Base-by-base conservation (phyloP, 2,113 vertebrate genomes). In the Saguinus midas region DNA sequence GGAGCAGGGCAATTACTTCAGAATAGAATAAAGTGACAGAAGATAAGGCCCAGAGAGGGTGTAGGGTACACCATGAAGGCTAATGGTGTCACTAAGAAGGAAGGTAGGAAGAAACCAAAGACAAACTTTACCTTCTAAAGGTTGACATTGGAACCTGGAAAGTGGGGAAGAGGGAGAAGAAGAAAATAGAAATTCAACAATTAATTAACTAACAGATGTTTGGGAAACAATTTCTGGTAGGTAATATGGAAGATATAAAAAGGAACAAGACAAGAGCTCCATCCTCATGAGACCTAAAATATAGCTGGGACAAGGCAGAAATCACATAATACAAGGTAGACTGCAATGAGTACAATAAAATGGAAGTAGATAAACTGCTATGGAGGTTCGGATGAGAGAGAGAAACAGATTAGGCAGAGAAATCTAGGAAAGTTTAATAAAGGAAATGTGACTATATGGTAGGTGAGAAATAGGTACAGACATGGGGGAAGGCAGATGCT, bases 161-260 rank as follows among this genome's bases (percentile, higher is more conserved):
- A 66, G 37, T 73, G 3, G 64, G 27, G 17, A 45, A 82, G 10
- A 72, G 40, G 29, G 43, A n/a, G 20, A 70, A 37, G 37, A 79
- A 35, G 18, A 92, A 96, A 96, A 40, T 6, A 89, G 18, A 95
- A 94, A 87, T n/a, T 78, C 43, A 95, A 45, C 29, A 52, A 70
- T 68, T 81, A 90, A 87, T 78, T 80, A 81, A n/a, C 89, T 80
- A 81, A n/a, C 89, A 95, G 35, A 90, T 88, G 11, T 50, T 35
- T 48, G 9, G 93, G 40, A 32, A 85, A 89, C 35, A 32, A 80
- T 75, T 94, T 29, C 32, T 64, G 21, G 29, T 7, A 87, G n/a
- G 61, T 75, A 90, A 96, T 43, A 64, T 18, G n/a, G 52, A 96
- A 89, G 43, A 87, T 58, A 85, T n/a, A 89, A 91, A 94, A 93